phyloP scores from a whole-genome alignment of 2,797 vertebrate species.

The Artibeus jamaicensis region DNA sequence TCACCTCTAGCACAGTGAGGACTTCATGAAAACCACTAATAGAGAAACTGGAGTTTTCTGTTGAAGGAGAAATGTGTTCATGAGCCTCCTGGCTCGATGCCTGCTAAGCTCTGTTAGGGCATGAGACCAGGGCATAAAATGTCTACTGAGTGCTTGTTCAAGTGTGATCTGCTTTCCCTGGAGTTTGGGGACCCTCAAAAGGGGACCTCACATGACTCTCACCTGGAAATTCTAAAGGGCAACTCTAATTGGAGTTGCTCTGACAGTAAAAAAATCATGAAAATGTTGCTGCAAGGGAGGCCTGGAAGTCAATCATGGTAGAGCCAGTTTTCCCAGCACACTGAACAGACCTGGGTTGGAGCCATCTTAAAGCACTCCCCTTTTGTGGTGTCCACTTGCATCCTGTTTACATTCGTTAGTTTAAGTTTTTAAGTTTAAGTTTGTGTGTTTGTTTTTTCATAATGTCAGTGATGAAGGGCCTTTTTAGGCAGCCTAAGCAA shows the following conservation, averaged over 20 bases:
- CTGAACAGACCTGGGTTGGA: background rate
- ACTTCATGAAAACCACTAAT: background rate
- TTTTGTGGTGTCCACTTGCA: background rate
- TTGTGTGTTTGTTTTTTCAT: no score
- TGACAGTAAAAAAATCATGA: background rate
- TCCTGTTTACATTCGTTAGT: background rate
- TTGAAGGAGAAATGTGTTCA: background rate
- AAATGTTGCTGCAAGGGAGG: background rate
- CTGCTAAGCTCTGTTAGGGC: background rate
- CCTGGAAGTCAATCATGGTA: background rate
- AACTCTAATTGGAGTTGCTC: background rate
- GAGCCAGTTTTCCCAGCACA: background rate
- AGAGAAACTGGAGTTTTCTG: background rate
- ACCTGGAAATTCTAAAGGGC: background rate
- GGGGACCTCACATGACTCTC: background rate
- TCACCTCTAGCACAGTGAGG: background rate
- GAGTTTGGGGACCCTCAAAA: background rate
- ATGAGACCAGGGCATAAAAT: background rate
- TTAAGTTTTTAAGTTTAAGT: background rate
- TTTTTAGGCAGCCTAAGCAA: slow-evolving; percentile 82
- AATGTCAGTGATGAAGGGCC: slow-evolving; percentile 78
- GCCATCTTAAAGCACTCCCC: background rate
- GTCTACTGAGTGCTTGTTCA: background rate
- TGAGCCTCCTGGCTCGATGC: background rate
- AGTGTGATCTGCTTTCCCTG: background rate